These are phyloP conservation scores for Tridacna crocea DNA, from an alignment of 2,888 invertebrate genomes.

Conservation along the genomic window DNA sequence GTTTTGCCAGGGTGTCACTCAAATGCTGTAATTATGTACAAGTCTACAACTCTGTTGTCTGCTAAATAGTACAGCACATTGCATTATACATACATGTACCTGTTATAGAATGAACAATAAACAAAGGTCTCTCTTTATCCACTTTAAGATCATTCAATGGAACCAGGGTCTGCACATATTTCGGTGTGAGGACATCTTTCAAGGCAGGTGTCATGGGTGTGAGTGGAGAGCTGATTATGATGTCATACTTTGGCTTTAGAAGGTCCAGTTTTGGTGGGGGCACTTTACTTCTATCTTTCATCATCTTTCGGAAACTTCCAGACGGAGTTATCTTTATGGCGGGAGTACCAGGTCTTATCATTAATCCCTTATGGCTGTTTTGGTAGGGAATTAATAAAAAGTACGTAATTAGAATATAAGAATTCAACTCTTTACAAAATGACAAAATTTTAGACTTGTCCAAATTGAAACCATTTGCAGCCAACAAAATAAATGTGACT, in stretches of 20 bases:
- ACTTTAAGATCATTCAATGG: conserved; percentile 54
- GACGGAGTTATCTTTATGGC: background rate
- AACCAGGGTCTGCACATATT: conserved; percentile 56
- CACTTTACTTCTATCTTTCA: conserved; percentile 43
- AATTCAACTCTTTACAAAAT: too few species aligned
- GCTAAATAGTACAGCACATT: too few species aligned
- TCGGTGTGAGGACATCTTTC: conserved; percentile 58
- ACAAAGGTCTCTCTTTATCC: conserved; percentile 49
- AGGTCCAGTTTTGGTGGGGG: conserved; percentile 47
- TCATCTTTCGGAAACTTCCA: conserved; percentile 29
- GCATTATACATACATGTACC: conserved; percentile 44
- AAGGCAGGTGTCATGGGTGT: conserved; percentile 61
- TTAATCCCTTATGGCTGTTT: background rate
- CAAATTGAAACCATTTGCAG: too few species aligned
- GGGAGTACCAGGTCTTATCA: conserved; percentile 1
- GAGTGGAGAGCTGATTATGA: conserved; percentile 56
- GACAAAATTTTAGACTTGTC: too few species aligned
- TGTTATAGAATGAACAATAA: conserved; percentile 72
- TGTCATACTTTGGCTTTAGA: conserved; percentile 45
- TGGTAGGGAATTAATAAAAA: too few species aligned
- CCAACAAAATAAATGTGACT: too few species aligned
- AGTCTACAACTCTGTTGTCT: too few species aligned
- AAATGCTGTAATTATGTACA: too few species aligned
- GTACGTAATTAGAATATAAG: too few species aligned
- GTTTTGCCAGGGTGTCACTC: too few species aligned